Base-by-base conservation (phyloP, 2,888 invertebrate genomes). In the Serripes groenlandicus region DNA sequence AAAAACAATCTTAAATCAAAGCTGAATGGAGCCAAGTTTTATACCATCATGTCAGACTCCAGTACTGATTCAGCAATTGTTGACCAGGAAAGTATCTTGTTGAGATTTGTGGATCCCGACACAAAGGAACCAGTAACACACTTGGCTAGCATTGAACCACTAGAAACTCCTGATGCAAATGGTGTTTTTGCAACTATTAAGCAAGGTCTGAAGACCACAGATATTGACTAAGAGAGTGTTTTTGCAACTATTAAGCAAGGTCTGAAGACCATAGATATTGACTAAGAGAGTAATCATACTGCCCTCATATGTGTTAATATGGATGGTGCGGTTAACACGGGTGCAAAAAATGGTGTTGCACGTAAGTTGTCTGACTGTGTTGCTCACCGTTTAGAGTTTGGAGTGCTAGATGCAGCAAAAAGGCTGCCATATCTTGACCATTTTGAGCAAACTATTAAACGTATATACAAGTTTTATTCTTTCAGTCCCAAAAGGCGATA, bases 321-420 rank as follows among this genome's bases (percentile, higher is more conserved):
- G 74, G 77, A 83, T 74, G 77, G 80, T 1, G 68, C 80, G 9
- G 83, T 83, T 42, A 77, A 80, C 42, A 73, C 74, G 52, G 83
- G 74, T 32, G 72, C 75, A 15, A 77, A 77, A 54, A 71, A 69
- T 70, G 80, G 77, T 32, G 83, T 80, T 23, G 71, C 79, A 7
- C 54, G 58, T 34, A 75, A 73, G 37, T 15, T 79, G 7, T 62
- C 56, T 23, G 77, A 76, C 26, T 42, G 42, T 76, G 81, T 84
- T 18, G 77, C 77, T 4, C 80, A 81, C 49, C n/a, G 52, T n/a
- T 68, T 81, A 5, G 77, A 78, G 42, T 30, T 81, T 11, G 81
- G 78, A 23, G 49, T 81, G 35, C 34, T 81, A 11, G 80, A 81
- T 75, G 77, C 77, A 49, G 75, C 73, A 5, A 77, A 71, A 49